Evolutionary conservation across 2,888 invertebrate genomes (phyloP).

Genomic region (Tiphia femorata): DNA sequence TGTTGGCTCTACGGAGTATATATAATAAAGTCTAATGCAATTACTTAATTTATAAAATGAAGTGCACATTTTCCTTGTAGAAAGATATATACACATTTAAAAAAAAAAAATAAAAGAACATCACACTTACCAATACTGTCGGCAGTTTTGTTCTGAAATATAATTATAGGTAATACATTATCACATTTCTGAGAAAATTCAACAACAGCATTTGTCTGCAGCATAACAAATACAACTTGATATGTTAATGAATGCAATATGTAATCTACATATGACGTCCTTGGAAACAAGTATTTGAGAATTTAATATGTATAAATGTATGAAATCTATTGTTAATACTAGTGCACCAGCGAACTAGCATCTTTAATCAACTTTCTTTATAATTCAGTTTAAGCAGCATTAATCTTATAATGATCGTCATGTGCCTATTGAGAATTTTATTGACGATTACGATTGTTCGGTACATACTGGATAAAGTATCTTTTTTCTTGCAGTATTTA

Average conservation of each 20-base stretch:
- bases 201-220: constrained; percentile 58
- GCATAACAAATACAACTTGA: constrained; percentile 48
- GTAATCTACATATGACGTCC: no score
- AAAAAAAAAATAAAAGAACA: constrained; percentile 38
- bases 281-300: not conserved
- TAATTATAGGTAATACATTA: constrained; percentile 57
- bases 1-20: no score
- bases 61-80: no score
- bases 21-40: no score
- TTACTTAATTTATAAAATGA: no score
- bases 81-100: no score
- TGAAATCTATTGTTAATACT: constrained; percentile 9
- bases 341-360: constrained; percentile 55
- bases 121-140: constrained; percentile 57
- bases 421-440: constrained; percentile 5
- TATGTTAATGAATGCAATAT: constrained; percentile 10
- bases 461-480: no score
- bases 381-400: not conserved
- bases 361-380: constrained; percentile 50
- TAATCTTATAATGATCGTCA: not conserved
- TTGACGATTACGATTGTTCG: no score
- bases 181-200: constrained; percentile 50
- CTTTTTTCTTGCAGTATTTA: no score
- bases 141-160: constrained; percentile 63
- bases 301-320: not conserved